Percentiles rank a stretch among this genome's conserved stretches.
Evolutionary conservation across 2,797 vertebrate species (phyloP).

Genomic region (Hemibagrus guttatus): DNA sequence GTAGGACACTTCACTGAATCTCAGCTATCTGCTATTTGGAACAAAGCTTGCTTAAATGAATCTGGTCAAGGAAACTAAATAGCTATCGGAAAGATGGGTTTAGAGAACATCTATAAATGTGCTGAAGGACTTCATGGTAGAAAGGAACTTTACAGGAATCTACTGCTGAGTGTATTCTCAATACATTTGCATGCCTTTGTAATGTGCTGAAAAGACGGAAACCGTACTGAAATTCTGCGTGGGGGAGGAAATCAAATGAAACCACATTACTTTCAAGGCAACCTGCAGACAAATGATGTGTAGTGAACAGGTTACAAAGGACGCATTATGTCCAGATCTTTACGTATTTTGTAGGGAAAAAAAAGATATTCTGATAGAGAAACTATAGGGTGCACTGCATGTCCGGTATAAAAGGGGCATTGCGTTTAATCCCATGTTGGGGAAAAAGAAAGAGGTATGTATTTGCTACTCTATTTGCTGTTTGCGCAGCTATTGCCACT

Average conservation of each 20-base stretch:
- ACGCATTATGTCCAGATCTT: background rate
- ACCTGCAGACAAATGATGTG: background rate
- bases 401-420: background rate
- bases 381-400: background rate
- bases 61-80: background rate
- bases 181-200: background rate
- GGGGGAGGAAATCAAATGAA: conserved; percentile 23
- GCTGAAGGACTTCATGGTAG: background rate
- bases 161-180: background rate
- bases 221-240: conserved; percentile 1
- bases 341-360: background rate
- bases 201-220: conserved; percentile 23
- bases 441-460: background rate
- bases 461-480: too few species aligned
- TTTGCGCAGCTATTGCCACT: too few species aligned
- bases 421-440: background rate
- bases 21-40: background rate
- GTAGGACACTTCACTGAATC: background rate
- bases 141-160: conserved; percentile 14
- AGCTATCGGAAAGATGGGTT: background rate
- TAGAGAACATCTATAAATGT: background rate
- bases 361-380: background rate
- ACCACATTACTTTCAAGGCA: conserved; percentile 30
- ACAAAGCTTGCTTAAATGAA: background rate
- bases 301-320: background rate